Base-by-base conservation (phyloP, 2,113 vertebrate species). In the Cynocephalus volans region DNA sequence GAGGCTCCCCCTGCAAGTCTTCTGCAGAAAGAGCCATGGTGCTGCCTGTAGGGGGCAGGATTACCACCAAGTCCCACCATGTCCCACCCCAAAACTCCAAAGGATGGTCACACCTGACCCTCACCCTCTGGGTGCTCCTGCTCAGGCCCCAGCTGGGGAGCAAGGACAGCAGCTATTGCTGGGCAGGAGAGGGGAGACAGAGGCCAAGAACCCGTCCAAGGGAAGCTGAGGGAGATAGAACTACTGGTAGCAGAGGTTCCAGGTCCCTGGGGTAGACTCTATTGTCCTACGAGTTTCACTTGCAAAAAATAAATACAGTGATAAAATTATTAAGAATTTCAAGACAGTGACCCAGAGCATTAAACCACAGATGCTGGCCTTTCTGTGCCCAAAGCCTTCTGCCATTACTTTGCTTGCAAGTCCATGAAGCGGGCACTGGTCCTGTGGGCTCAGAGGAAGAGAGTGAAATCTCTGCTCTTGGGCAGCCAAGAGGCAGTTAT, bases 91-190 rank as follows among this genome's bases (percentile, higher is more conserved):
- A 64, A 28, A 26, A 18, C 56, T 76, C 31, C 58, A 56, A 48
- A 85, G 58, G 33, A 3, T 70, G 4, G 64, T 23, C 3, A 0
- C 6, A 2, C 6, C 24, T 67, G 41, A 67, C 21, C 50, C 5
- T 6, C 10, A 15, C 18, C 13, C 21, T 41, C 33, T 86, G 28
- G 31, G 19, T 3, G 3, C 13, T 21, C 58, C 13, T 62, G 41
- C 33, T 19, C 8, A 65, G 54, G 15, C 2, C 28, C 24, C 2
- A 36, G 84, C 24, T 96, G 50, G 33, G 31, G 54, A 82, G 11
- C 9, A 7, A 83, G 21, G 8, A 15, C 2, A 15, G 2, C 3
- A 18, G 21, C 41, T 31, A 50, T 41, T 0, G 0, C 9, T 13
- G 14, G 4, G 62, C 6, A 48, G 52, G 15, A 45, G 11, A 62